Percentiles rank a stretch among this genome's conserved stretches.
These are phyloP conservation scores for Sinopyrophorus schimmeli DNA, from an alignment of 2,888 invertebrate species.

Conservation along the genomic window DNA sequence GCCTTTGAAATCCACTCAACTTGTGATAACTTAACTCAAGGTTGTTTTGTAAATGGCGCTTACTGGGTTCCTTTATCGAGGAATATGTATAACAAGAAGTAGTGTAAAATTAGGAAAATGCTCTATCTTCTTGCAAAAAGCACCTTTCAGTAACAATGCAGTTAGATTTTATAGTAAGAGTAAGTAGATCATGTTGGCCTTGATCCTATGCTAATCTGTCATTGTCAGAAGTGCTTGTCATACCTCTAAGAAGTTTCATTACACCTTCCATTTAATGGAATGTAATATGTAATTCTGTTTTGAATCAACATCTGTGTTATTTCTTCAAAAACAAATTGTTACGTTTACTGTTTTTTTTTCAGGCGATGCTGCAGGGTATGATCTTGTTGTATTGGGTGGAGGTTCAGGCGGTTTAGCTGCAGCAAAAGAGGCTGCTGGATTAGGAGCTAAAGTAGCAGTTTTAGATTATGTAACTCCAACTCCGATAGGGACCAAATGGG, in stretches of 20 bases:
- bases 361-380: conserved; percentile 77
- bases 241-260: no score
- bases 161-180: conserved; percentile 21
- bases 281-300: no score
- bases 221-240: no score
- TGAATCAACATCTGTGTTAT: no score
- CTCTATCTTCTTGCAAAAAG: conserved; percentile 16
- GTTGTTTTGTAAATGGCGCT: conserved; percentile 44
- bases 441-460: conserved; percentile 83
- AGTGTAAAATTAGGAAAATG: conserved; percentile 38
- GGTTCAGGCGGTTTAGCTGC: conserved; percentile 96
- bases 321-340: no score
- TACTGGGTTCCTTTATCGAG: conserved; percentile 47
- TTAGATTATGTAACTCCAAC: conserved; percentile 86
- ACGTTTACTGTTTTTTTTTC: conserved; percentile 40
- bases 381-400: conserved; percentile 93
- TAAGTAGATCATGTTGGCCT: conserved; percentile 15
- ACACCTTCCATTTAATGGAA: no score
- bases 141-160: conserved; percentile 8
- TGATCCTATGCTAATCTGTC: not conserved
- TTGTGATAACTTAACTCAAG: conserved; percentile 18
- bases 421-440: conserved; percentile 83
- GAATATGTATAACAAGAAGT: conserved; percentile 39
- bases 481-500: conserved; percentile 89
- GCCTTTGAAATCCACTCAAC: not conserved